Percentiles rank a stretch among this genome's conserved stretches.
Evolutionary conservation across 2,888 invertebrate genomes (phyloP).

Genomic region (Scrobipalpa costella): DNA sequence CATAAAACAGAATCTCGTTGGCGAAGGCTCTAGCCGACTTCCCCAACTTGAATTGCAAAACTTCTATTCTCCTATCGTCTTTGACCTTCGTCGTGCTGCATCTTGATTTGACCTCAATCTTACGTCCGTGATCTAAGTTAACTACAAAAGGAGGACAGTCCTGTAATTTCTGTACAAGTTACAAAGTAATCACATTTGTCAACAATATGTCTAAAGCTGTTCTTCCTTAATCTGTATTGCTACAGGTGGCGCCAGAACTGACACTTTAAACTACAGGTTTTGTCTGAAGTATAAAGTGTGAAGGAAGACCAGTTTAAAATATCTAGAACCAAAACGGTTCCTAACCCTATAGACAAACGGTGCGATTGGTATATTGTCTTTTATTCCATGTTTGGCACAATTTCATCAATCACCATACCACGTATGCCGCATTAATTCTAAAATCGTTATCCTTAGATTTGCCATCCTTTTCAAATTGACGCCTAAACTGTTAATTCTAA

Average conservation of each 20-base stretch:
- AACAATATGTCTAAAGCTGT: neutral
- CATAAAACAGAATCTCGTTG: no score
- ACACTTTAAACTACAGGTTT: neutral
- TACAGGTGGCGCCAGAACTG: neutral
- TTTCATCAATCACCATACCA: no score
- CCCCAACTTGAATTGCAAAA: neutral
- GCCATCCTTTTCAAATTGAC: neutral
- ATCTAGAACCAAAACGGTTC: no score
- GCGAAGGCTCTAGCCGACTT: no score
- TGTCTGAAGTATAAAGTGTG: neutral
- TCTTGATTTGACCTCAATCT: slow-evolving; percentile 14
- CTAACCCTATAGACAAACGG: no score
- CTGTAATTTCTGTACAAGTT: neutral
- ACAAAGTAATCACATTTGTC: no score
- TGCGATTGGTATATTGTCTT: no score
- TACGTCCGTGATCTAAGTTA: slow-evolving; percentile 10
- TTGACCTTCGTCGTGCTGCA: slow-evolving; percentile 24
- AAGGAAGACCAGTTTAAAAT: neutral
- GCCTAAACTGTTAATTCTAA: neutral
- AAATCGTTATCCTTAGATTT: neutral
- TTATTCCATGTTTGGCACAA: no score
- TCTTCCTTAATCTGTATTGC: neutral
- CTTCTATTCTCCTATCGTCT: neutral
- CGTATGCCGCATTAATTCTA: no score
- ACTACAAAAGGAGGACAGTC: neutral